Evolutionary conservation across 2,888 invertebrate species (phyloP), one percentile per base, ranked within the genome.

Genomic region (Cylindroiulus punctatus): DNA sequence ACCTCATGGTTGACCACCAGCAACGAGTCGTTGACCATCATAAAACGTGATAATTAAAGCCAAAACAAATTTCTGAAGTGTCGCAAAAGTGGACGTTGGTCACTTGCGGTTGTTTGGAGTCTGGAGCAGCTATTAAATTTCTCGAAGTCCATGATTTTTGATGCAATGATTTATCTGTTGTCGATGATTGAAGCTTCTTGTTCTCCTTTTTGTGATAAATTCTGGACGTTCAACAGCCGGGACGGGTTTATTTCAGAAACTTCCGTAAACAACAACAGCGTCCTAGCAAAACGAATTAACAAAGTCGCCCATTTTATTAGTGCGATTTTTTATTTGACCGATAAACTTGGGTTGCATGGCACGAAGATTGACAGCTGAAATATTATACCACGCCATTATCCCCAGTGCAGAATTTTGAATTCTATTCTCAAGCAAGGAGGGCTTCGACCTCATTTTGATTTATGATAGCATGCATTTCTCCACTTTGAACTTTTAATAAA

Each of bases 371-470:
- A 76, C 76, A 30, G 30, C 76, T 76, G 76, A 76, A 76, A 76
- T 76, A 17, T 76, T 30, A 76, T 76, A 76, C 26, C 76, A 76
- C 76, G 76, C 76, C 30, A 30, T 76, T 76, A 17, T 30, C 76
- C 76, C 30, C 8, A 30, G 76, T 76, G 76, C 14, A 30, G n/a
- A 30, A 76, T 14, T 76, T 76, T 30, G 76, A 30, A 30, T 30
- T 26, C 3, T 26, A 10, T 65, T 65, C 5, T 3, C 44, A 8
- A 44, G 44, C 10, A 10, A 14, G 30, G 76, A 76, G 76, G 26
- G 76, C 76, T 76, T 76, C 76, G 76, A 76, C 76, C 76, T 76
- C 76, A 76, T 76, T 76, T 76, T 76, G 14, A 76, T 1, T 76
- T 30, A 30, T 17, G 76, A 76, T 76, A 14, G 26, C 26, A 30